Conservation (phyloP, 2,888 invertebrate species). For the Allophyes oxyacanthae region DNA sequence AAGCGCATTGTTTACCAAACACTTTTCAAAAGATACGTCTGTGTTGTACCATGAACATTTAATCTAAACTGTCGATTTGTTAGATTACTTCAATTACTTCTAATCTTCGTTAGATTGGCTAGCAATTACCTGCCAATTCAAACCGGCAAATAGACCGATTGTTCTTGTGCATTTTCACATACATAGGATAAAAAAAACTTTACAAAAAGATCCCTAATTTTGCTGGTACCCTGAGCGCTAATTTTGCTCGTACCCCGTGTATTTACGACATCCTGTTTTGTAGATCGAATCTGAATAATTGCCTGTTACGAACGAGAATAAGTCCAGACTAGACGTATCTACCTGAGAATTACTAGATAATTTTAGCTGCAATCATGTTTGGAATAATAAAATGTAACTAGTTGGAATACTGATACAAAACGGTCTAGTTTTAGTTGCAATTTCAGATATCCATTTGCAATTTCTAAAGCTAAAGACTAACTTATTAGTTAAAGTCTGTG, state of each 20-base stretch:
- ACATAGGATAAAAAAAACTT: background rate
- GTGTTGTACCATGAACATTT: background rate
- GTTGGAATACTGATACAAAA: conserved; percentile 2
- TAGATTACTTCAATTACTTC: conserved; percentile 27
- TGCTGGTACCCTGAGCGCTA: conserved; percentile 23
- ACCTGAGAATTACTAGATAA: conserved; percentile 33
- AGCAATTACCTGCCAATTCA: conserved; percentile 19
- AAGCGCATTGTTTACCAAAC: conserved; percentile 30
- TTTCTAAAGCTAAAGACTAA: too few relatives aligned
- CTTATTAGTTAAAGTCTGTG: too few relatives aligned
- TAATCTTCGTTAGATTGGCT: conserved; percentile 10
- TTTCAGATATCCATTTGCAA: background rate
- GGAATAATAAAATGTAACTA: conserved; percentile 6
- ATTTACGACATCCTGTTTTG: conserved; percentile 78
- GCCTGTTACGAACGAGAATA: conserved; percentile 50
- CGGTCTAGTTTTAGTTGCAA: background rate
- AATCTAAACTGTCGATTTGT: conserved; percentile 1
- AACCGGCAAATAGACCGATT: conserved; percentile 14
- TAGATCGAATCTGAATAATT: conserved; percentile 79
- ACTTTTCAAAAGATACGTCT: conserved; percentile 11
- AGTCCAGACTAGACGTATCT: conserved; percentile 36
- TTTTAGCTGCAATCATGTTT: conserved; percentile 22
- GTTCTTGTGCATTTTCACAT: conserved; percentile 24
- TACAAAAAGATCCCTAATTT: conserved; percentile 27
- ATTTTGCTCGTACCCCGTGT: conserved; percentile 48